A percentile compares a stretch with the other conserved stretches of the same genome.
Evolutionary conservation across 2,888 invertebrate genomes (phyloP).

Genomic region (Mesorhabditis sp.): DNA sequence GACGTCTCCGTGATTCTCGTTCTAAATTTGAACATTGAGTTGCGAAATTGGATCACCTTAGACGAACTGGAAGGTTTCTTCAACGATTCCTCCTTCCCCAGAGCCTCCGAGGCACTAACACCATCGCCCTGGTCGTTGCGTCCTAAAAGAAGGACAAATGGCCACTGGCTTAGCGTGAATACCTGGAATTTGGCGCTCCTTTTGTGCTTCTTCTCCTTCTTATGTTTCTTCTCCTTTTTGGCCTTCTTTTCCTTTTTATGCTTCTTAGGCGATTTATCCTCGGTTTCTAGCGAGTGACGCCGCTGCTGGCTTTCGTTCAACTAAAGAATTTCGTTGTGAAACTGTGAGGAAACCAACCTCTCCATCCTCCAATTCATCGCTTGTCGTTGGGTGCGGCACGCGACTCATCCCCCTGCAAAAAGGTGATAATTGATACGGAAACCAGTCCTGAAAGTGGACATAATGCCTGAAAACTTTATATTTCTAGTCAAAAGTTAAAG

Average conservation of each 20-base stretch:
- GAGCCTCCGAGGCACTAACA: accelerated
- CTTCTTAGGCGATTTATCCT: slow-evolving; percentile 26
- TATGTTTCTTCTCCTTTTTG: slow-evolving; percentile 35
- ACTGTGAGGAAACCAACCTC: not conserved
- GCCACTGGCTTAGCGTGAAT: slow-evolving; percentile 13
- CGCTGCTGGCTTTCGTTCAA: not conserved
- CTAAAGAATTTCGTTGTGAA: not conserved
- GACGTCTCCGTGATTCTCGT: no score
- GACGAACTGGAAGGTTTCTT: not conserved
- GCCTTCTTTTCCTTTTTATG: slow-evolving; percentile 18
- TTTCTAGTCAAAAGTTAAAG: no score
- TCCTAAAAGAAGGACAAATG: not conserved
- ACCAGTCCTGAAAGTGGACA: no score
- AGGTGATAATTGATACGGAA: no score
- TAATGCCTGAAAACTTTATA: no score
- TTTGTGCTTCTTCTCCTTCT: slow-evolving; percentile 35
- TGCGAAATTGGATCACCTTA: slow-evolving; percentile 3
- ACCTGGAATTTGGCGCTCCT: slow-evolving; percentile 9
- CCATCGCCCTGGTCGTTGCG: not conserved
- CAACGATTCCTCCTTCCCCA: not conserved
- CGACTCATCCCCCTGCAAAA: no score
- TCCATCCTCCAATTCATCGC: slow-evolving; percentile 1
- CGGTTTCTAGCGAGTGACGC: slow-evolving; percentile 11
- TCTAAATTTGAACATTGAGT: no score
- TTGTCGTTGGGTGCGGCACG: no score